Evolutionary conservation across 2,888 invertebrate species (phyloP), one percentile per base, ranked within the genome.

Genomic region (Caenorhabditis parvicauda): DNA sequence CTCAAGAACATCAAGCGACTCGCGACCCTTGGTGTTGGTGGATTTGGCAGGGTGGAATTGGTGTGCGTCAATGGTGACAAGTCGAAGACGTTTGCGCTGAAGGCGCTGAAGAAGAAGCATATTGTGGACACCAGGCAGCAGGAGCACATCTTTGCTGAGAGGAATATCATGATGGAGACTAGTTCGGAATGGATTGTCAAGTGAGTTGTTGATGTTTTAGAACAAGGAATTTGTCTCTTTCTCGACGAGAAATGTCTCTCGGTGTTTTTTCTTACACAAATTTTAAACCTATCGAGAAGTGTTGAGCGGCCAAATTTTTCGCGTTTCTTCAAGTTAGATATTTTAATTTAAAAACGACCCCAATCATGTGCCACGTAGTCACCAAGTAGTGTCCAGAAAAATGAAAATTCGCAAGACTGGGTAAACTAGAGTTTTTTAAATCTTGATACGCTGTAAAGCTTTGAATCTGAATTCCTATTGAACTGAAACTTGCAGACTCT

Each of bases 1-100:
- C 83, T 94, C 44, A 86, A 87, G 25, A 90, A 93, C 76, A 84
- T 95, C 69, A 89, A 89, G 75, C 87, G 88, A 59, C 85, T 91
- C 19, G 89, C 89, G 22, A 92, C 92, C 0, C 85, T 94, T 68
- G 94, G 94, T 1, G 89, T 92, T 14, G 94, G 94, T 4, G 93
- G 92, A 1, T 92, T 92, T 80, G 92, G 92, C 0, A 86, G 91
- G 2, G 92, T 92, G 0, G 91, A 81, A 41, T 54, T 81, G 67
- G 82, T 80, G 24, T 82, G 82, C 69, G 69, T 83, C 41, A 70
- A 78, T 38, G 77, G 80, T n/a, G 84, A 85, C 68, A 81, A 82
- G 54, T 79, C 87, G 67, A 82, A 83, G 69, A 85, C 86, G 1
- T 91, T 89, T 82, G 92, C 92, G 0, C 84, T 92, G 61, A 92